Evolutionary conservation across 1,140 invertebrate genomes (phyloP).

Genomic region (Brachionus calyciflorus): DNA sequence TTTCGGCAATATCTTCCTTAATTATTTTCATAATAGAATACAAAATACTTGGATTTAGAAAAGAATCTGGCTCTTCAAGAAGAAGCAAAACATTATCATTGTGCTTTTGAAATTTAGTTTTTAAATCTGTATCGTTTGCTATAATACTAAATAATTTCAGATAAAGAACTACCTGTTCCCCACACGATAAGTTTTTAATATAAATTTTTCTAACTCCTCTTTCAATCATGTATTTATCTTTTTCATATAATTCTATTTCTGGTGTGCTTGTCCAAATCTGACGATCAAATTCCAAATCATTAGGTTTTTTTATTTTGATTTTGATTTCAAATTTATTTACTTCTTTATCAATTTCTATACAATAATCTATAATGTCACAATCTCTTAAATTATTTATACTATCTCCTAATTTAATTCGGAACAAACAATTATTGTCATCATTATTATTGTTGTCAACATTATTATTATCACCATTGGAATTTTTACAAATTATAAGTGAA

Average conservation of each 20-base stretch:
- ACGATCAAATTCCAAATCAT: not conserved
- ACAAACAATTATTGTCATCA: no score
- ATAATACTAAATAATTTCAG: conserved; percentile 7
- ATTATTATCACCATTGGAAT: no score
- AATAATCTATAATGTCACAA: not conserved
- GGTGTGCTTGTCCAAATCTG: not conserved
- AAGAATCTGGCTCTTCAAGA: not conserved
- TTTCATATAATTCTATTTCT: no score
- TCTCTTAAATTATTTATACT: not conserved
- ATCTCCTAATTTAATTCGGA: no score
- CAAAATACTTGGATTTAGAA: no score
- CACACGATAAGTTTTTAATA: not conserved
- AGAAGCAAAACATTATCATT: not conserved
- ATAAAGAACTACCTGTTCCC: not conserved
- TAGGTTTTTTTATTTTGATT: no score
- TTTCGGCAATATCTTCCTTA: no score
- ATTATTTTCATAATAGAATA: no score
- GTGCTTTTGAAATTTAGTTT: not conserved
- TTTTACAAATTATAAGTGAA: no score
- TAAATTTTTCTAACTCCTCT: not conserved
- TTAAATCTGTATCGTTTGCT: not conserved
- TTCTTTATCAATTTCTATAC: not conserved
- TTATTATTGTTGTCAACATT: no score
- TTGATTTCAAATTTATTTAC: no score
- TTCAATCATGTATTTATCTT: not conserved